Evolutionary conservation across 2,888 invertebrate genomes (phyloP).

Genomic region (Drosophila meridionalis): DNA sequence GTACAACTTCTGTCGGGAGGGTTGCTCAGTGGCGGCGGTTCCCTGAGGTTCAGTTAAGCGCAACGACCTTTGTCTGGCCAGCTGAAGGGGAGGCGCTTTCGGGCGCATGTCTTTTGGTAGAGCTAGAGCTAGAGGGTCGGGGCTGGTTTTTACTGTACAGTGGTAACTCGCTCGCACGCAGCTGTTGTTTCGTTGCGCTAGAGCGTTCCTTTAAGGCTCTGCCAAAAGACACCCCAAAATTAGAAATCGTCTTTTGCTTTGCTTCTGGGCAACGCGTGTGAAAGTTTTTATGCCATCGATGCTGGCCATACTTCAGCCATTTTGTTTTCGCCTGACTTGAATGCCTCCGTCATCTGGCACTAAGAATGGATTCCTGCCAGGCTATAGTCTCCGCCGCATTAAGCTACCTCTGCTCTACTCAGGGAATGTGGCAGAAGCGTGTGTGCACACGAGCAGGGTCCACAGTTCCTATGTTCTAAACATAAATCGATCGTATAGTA

Average conservation of each 20-base stretch:
- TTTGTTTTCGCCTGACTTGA: constrained; percentile 61
- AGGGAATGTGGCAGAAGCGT: constrained; percentile 76
- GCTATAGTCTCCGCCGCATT: constrained; percentile 18
- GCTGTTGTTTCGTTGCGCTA: constrained; percentile 67
- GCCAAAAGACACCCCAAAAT: constrained; percentile 71
- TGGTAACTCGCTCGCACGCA: constrained; percentile 41
- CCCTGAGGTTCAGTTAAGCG: constrained; percentile 69
- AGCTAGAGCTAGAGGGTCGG: constrained; percentile 12
- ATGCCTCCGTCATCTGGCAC: constrained; percentile 38
- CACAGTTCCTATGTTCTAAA: neutral
- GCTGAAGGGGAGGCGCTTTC: constrained; percentile 55
- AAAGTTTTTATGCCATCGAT: constrained; percentile 57
- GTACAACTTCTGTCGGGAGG: constrained; percentile 59
- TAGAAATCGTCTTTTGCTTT: constrained; percentile 46
- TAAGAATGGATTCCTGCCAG: constrained; percentile 23
- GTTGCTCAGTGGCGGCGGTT: constrained; percentile 34
- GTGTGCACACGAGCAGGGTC: constrained; percentile 37
- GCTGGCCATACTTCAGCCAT: constrained; percentile 75
- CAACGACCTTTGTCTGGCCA: constrained; percentile 72
- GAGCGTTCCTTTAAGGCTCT: constrained; percentile 55
- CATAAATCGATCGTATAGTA: neutral
- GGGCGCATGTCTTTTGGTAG: constrained; percentile 36
- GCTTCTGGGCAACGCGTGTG: constrained; percentile 71
- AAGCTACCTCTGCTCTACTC: constrained; percentile 21
- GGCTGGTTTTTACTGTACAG: constrained; percentile 32